A percentile compares a stretch with the other conserved stretches of the same genome.
phyloP scores from a whole-genome alignment of 2,888 invertebrate species.

The Branchipolynoe longqiensis region DNA sequence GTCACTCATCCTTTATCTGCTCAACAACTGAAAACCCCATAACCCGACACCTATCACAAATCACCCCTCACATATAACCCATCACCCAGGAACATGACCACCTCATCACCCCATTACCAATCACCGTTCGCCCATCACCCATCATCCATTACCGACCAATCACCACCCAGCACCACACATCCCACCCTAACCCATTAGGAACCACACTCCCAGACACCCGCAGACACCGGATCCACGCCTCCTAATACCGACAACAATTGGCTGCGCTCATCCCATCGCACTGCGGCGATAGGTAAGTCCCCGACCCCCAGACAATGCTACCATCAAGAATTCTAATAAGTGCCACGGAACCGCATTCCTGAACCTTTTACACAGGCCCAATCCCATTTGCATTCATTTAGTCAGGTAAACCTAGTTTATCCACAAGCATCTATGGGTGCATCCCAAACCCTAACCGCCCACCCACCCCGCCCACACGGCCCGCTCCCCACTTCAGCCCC shows the following conservation, averaged over 20 bases:
- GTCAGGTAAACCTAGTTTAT: slow-evolving; percentile 35
- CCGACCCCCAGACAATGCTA: slow-evolving; percentile 11
- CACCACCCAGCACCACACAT: no score
- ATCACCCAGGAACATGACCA: no score
- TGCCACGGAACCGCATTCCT: slow-evolving; percentile 4
- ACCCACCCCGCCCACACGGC: background rate
- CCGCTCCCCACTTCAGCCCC: background rate
- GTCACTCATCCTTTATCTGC: no score
- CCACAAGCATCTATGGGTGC: background rate
- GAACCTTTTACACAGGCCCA: slow-evolving; percentile 11
- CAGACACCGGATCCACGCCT: background rate
- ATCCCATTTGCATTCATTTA: slow-evolving; percentile 48
- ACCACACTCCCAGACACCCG: no score
- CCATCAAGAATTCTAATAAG: slow-evolving; percentile 29
- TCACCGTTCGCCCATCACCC: no score
- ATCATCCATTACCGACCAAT: no score
- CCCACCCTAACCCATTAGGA: no score
- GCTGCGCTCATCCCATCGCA: background rate
- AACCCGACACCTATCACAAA: no score
- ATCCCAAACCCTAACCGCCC: background rate
- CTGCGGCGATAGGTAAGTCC: slow-evolving; percentile 20
- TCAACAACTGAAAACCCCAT: no score
- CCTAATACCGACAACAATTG: slow-evolving; percentile 40
- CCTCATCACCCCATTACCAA: no score
- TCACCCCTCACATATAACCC: no score